These are phyloP conservation scores for Tychaedon coryphoeus DNA, from an alignment of 2,113 vertebrate species.

Conservation along the genomic window DNA sequence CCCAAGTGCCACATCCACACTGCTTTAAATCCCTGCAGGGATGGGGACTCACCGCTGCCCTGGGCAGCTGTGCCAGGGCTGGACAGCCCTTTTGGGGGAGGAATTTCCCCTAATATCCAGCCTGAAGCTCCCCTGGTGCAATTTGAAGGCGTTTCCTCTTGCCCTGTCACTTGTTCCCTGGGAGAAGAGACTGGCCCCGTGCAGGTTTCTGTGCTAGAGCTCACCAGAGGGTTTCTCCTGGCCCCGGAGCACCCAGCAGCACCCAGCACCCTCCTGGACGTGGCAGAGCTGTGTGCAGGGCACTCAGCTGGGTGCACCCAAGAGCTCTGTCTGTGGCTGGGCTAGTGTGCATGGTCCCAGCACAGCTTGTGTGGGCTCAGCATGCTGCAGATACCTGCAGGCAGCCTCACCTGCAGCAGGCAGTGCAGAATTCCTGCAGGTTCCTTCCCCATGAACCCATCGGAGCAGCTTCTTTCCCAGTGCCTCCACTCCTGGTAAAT, in stretches of 20 bases:
- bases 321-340: not conserved
- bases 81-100: not conserved
- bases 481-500: not conserved
- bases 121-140: not conserved
- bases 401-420: rapidly evolving
- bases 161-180: not conserved
- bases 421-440: not conserved
- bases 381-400: not conserved
- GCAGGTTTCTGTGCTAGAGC: not conserved
- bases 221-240: not conserved
- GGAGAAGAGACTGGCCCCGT: rapidly evolving
- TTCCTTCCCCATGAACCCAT: not conserved
- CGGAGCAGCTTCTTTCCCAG: not conserved
- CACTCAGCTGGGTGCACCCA: not conserved
- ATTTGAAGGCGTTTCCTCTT: rapidly evolving
- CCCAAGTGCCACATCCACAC: not conserved
- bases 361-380: not conserved
- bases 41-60: not conserved
- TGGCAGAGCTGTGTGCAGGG: not conserved
- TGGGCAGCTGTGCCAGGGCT: not conserved
- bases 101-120: not conserved
- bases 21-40: not conserved
- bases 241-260: not conserved
- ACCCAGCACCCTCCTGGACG: not conserved
- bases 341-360: not conserved